Evolutionary conservation across 2,888 invertebrate species (phyloP), one percentile per base, ranked within the genome.

Genomic region (Tholera decimalis): DNA sequence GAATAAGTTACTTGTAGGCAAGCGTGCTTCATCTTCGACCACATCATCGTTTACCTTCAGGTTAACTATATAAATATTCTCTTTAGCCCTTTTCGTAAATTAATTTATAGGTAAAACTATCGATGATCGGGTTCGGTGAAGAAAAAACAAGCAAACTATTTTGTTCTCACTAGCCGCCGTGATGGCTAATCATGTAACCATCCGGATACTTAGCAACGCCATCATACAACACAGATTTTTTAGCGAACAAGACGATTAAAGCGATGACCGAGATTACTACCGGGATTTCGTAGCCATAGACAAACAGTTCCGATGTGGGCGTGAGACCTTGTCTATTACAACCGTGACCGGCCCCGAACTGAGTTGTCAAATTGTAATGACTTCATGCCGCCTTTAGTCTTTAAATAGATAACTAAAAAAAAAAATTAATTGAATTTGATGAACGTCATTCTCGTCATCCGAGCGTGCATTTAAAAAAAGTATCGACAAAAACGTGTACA

Each of bases 331-430:
- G 51, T 66, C 57, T 64, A 41, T 47, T 11, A 60, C 7, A 51
- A 11, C 49, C 11, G 58, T 68, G 65, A 62, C 59, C 66, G 82
- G 28, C 80, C 80, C 33, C 82, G 80, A 80, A 76, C 80, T 67
- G 24, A 26, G 9, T 28, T 65, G 63, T 44, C 68, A 67, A 72
- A 67, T 43, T 30, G 24, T 28, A 56, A 75, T 78, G 76, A 80
- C 62, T 57, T 68, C 70, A 71, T 64, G 15, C 15, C 15, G 41
- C 47, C 68, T 47, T 33, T 35, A 20, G 54, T 20, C 53, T 51
- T 51, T 57, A 41, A 62, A 62, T 49, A 43, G 18, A 6, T 44
- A 1, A 18, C n/a, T 26, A n/a, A n/a, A n/a, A n/a, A n/a, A n/a
- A n/a, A n/a, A n/a, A n/a, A n/a, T n/a, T n/a, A n/a, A n/a, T n/a